A percentile compares a stretch with the other conserved stretches of the same genome.
These are phyloP conservation scores for Anguilla pacifica DNA, from an alignment of 2,797 vertebrate genomes.

Conservation along the genomic window DNA sequence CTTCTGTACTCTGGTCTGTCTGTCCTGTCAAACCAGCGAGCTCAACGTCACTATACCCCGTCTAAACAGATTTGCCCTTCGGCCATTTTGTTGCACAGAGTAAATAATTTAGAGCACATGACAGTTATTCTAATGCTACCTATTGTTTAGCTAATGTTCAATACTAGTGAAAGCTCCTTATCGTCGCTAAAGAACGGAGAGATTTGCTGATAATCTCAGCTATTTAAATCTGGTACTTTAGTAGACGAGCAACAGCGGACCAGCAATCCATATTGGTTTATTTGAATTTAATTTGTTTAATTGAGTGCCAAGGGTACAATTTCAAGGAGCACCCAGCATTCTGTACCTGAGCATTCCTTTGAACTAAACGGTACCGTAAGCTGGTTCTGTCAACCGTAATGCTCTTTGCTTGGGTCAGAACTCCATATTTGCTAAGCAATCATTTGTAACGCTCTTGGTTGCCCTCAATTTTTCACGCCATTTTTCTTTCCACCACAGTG, in stretches of 20 bases:
- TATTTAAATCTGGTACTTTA: neutral
- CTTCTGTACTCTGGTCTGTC: neutral
- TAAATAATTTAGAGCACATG: neutral
- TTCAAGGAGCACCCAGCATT: neutral
- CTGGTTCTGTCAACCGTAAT: neutral
- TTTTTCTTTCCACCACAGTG: constrained; percentile 22
- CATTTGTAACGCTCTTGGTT: constrained; percentile 15
- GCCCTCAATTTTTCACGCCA: constrained; percentile 20
- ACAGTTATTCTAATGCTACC: neutral
- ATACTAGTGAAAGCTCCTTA: neutral
- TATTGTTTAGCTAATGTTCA: neutral
- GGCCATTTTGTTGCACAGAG: constrained; percentile 2
- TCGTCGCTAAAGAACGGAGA: neutral
- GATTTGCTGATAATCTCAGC: neutral
- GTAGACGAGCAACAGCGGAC: neutral
- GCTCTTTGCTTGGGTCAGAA: neutral
- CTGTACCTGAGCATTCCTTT: neutral
- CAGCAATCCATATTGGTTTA: neutral
- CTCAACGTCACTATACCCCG: neutral
- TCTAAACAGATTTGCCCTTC: constrained; percentile 9
- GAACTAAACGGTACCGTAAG: neutral
- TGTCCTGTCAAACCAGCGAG: neutral
- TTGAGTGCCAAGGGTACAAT: neutral
- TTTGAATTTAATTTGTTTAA: neutral
- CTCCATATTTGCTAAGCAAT: constrained; percentile 4